These are phyloP conservation scores for Enhydra lutris DNA, from an alignment of 2,113 vertebrate species.

Conservation along the genomic window DNA sequence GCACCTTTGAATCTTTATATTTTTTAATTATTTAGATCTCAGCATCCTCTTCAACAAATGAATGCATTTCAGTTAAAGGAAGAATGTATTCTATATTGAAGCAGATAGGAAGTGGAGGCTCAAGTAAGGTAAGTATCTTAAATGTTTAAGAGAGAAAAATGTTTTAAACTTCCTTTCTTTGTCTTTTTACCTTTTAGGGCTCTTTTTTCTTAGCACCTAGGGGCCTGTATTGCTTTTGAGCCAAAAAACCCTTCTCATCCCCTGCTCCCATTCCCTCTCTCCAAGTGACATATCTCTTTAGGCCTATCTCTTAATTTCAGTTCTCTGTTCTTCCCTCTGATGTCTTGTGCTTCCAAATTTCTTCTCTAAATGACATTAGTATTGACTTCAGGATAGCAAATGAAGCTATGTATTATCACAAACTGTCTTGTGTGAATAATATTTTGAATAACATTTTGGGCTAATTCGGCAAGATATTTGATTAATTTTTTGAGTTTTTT, in stretches of 20 bases:
- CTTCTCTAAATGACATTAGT: background rate
- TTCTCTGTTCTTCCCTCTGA: background rate
- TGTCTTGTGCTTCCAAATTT: background rate
- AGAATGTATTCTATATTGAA: constrained; percentile 93
- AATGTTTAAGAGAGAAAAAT: constrained; percentile 34
- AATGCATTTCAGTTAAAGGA: constrained; percentile 92
- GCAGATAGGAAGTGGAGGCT: constrained; percentile 96
- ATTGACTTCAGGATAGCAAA: background rate
- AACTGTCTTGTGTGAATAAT: background rate
- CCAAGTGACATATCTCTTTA: background rate
- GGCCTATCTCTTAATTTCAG: background rate
- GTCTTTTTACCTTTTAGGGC: background rate
- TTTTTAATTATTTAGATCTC: constrained; percentile 81
- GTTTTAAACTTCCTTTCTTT: background rate
- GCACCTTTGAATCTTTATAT: background rate
- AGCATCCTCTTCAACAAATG: constrained; percentile 83
- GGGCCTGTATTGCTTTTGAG: background rate
- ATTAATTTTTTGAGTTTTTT: background rate
- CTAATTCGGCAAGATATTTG: background rate
- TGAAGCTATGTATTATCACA: background rate
- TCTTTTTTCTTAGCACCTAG: background rate
- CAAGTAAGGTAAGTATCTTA: constrained; percentile 90
- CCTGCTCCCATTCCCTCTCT: background rate
- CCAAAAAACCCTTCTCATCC: background rate
- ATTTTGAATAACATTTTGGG: background rate